Evolutionary conservation across 1,140 invertebrate genomes (phyloP), one percentile per base, ranked within the genome.

Genomic region (Bombus pascuorum): DNA sequence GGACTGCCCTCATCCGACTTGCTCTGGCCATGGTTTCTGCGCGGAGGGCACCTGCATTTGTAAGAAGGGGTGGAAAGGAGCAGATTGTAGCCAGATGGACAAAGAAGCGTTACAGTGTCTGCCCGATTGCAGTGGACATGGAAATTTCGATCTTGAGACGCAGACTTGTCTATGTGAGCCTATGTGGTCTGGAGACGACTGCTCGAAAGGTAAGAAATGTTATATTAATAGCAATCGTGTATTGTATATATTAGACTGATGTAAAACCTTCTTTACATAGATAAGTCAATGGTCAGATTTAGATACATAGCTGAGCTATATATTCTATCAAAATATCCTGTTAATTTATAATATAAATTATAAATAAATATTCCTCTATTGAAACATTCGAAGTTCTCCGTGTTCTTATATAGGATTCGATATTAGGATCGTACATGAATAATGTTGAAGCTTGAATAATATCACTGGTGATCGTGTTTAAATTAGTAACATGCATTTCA

Each of bases 21-120:
- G 99, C 94, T 98, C 98, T 0, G 97, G 97, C 22, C 98, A 99
- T 93, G 99, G 99, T 28, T 98, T 99, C 90, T 99, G 99, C 94
- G 97, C 98, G 18, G 98, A 98, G 87, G 99, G 99, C 4, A 96
- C 97, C n/a, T 99, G 99, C 95, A 97, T 99, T 57, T 99, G 99
- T 94, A 99, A 99, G 94, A 98, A 99, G 92, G 99, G 99, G 2
- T 99, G 98, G 98, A 98, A 98, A 94, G 99, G 99, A 1, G 92
- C 96, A 0, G 98, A 99, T 92, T 99, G 99, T 94, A 97, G 97
- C 78, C 97, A 98, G 86, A 98, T 98, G 96, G 98, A 99, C 92
- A 98, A 98, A 93, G 98, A 99, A 90, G 98, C 98, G 1, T 95
- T 99, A 9, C 98, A 99, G 92, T 99, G 99, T 95, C 95, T 99